Evolutionary conservation across 30 jellyfish, hydroid and myxozoan species (phyloP).

Genomic region (Pseudorhiza aurosa): DNA sequence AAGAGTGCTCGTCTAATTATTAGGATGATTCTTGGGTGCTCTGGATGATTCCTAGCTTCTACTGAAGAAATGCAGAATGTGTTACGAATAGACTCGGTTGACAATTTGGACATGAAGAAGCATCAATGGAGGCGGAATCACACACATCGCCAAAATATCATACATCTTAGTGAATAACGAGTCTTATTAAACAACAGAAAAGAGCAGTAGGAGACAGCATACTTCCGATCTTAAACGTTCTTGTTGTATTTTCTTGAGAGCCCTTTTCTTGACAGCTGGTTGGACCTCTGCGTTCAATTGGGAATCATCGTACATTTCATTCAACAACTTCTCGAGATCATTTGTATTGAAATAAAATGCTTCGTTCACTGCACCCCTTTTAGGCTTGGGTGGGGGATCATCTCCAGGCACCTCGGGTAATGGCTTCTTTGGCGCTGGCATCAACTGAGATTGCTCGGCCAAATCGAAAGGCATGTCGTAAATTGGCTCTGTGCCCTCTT

Average conservation of each 20-base stretch:
- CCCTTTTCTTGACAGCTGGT: conserved; percentile 38
- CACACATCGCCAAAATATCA: too few species aligned
- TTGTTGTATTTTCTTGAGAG: conserved; percentile 19
- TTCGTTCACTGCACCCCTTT: background rate
- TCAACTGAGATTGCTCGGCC: background rate
- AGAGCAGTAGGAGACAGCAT: too few species aligned
- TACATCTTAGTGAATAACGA: too few species aligned
- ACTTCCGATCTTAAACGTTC: too few species aligned
- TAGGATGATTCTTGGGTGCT: too few species aligned
- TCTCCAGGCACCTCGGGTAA: background rate
- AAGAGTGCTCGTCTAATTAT: too few species aligned
- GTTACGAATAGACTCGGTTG: too few species aligned
- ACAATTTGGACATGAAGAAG: too few species aligned
- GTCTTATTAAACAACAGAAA: too few species aligned
- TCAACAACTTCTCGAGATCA: conserved; percentile 37
- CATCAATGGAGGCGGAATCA: too few species aligned
- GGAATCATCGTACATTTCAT: conserved; percentile 30
- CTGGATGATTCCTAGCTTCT: too few species aligned
- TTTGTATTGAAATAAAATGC: conserved; percentile 34
- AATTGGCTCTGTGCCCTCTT: conserved; percentile 3
- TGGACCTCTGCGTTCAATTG: conserved; percentile 7
- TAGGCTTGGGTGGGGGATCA: conserved; percentile 58
- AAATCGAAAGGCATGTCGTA: conserved; percentile 48
- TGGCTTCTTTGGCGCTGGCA: conserved; percentile 18
- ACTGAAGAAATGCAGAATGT: too few species aligned